Evolutionary conservation across 2,888 invertebrate genomes (phyloP), one percentile per base, ranked within the genome.

Genomic region (Drosophila siamana): DNA sequence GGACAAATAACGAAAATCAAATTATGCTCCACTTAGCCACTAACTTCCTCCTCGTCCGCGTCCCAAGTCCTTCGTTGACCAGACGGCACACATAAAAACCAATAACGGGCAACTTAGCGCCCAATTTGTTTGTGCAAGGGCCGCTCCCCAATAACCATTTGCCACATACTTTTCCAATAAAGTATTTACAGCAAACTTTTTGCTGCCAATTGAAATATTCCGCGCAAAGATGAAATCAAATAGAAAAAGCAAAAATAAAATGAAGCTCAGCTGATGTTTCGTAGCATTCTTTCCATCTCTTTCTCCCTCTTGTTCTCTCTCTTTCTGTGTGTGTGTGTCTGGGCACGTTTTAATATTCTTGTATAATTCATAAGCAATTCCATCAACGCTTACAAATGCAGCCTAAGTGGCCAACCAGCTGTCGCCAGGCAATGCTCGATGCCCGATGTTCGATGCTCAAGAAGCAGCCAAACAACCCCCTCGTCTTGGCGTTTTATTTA

Each of bases 351-450:
- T 88, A 89, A 89, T 89, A 88, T 88, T 80, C 88, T 87, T 88
- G 89, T 89, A 91, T 91, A 91, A 91, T 91, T 91, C 91, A 91
- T 91, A 91, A 91, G 91, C 89, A 90, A 91, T 91, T 91, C 91
- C 86, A 91, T 90, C 89, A 91, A 88, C 89, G 92, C 85, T 86
- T 78, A 67, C 77, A 66, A 74, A 73, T 62, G 76, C 69, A 68
- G 86, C 86, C 91, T 91, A 92, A 92, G 92, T 92, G 92, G 91
- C 89, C 90, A 86, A 86, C 90, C 90, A 92, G 92, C 92, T 92
- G 92, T 85, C 92, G 92, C 91, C 90, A 87, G 16, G n/a, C 4
- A 24, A n/a, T 28, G 41, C 41, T 41, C 11, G 41, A 28, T 7
- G 11, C 30, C 8, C 6, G 41, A 6, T 15, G 41, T 2, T 11